These are phyloP conservation scores for Drosophila arawakana DNA, from an alignment of 1,140 invertebrate genomes.

Conservation along the genomic window DNA sequence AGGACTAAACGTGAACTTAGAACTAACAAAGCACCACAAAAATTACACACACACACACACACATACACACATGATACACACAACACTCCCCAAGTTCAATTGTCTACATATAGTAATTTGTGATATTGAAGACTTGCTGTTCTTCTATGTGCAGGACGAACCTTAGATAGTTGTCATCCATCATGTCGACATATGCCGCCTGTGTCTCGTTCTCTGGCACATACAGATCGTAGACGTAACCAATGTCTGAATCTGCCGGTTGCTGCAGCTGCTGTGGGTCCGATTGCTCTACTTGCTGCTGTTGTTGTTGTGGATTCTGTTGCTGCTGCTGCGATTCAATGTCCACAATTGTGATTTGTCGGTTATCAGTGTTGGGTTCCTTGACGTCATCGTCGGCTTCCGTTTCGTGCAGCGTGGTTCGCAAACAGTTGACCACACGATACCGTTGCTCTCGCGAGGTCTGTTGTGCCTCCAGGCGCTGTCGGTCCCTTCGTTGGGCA, in stretches of 20 bases:
- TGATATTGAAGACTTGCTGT: conserved; percentile 70
- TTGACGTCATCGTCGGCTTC: neutral
- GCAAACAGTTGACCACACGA: conserved; percentile 79
- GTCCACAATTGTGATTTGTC: conserved; percentile 65
- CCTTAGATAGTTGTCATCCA: conserved; percentile 84
- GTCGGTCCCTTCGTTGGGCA: conserved; percentile 44
- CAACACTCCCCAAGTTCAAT: too few species aligned
- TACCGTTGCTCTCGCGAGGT: conserved; percentile 72
- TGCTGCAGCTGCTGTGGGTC: conserved; percentile 34
- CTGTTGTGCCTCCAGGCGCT: conserved; percentile 68
- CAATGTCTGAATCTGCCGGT: conserved; percentile 76
- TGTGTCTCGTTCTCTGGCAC: conserved; percentile 78
- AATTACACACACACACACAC: conserved; percentile 14
- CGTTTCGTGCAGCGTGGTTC: conserved; percentile 59
- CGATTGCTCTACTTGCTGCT: neutral
- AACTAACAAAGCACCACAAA: neutral
- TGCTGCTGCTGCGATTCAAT: conserved; percentile 58
- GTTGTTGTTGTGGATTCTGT: neutral
- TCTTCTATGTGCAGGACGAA: conserved; percentile 82
- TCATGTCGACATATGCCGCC: conserved; percentile 74
- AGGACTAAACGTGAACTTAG: neutral
- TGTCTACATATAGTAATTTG: conserved; percentile 75
- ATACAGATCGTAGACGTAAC: conserved; percentile 83
- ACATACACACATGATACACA: conserved; percentile 2
- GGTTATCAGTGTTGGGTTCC: neutral